Evolutionary conservation across 2,797 vertebrate genomes (phyloP), one percentile per base, ranked within the genome.

Genomic region (Buphagus erythrorhynchus): DNA sequence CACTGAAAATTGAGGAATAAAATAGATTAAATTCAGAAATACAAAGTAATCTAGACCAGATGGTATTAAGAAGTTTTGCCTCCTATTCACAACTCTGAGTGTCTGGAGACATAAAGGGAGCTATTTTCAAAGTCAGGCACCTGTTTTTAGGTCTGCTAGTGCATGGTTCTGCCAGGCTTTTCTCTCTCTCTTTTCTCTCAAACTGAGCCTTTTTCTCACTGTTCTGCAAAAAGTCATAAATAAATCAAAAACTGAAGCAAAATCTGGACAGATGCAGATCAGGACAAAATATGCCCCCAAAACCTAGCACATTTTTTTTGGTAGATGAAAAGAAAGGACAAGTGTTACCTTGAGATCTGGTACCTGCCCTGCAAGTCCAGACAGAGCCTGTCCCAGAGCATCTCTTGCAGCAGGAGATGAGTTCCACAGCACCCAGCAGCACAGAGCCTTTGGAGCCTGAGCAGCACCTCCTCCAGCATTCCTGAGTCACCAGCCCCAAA

Each of bases 1-100:
- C 49, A 36, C 45, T 54, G 67, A 77, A 86, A 76, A 42, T 77
- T 16, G 69, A 86, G 55, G 62, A 94, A 86, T 68, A 68, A 80
- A 11, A 84, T 2, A 80, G 82, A 91, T 86, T 71, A 81, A 86
- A 84, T 78, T 80, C 82, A 79, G 51, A 93, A 97, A 91, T 42
- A 71, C 90, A 69, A 86, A 72, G 28, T 76, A 93, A 81, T 92
- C 66, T 62, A 54, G 42, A 59, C 71, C 89, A 96, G 82, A 95
- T 90, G 74, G 52, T 48, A 81, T 72, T 48, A 67, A 67, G 69
- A 71, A 78, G 46, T 66, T 94, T 83, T 0, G 0, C 43, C 31
- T 63, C 68, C 74, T 82, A 66, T 59, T 86, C 42, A 71, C n/a
- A 71, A 10, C 31, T 20, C 59, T 2, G 4, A 78, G 15, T 12